These are phyloP conservation scores for Prunella strophiata DNA, from an alignment of 2,797 vertebrate species.

Conservation along the genomic window DNA sequence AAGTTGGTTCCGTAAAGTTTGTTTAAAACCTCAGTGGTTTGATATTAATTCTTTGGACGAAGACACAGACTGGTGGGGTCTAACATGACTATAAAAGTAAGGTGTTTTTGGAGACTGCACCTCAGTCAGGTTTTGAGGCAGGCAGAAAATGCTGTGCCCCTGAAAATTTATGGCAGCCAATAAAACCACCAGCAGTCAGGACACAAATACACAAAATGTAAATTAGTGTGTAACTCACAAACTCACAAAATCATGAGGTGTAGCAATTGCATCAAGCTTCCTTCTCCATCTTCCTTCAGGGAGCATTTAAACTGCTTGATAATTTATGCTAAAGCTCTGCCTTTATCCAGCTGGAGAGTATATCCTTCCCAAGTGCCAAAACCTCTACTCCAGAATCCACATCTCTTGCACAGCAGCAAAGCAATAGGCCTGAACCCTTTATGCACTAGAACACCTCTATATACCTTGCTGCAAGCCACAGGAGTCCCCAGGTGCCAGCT, in stretches of 20 bases:
- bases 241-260: neutral
- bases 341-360: neutral
- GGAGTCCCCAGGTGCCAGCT: neutral
- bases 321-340: neutral
- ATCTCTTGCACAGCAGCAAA: neutral
- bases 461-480: neutral
- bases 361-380: neutral
- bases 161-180: neutral
- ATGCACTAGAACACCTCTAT: neutral
- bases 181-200: neutral
- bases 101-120: neutral
- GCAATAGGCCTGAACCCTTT: neutral
- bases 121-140: neutral
- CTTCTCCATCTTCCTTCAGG: neutral
- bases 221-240: neutral
- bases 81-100: neutral
- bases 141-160: neutral
- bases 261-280: neutral
- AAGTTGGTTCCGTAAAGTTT: neutral
- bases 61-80: neutral
- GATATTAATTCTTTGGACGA: neutral
- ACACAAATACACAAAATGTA: neutral
- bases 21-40: neutral
- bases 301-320: neutral
- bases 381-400: neutral